phyloP scores from a whole-genome alignment of 2,888 invertebrate species.

The Andrena chrysosceles region DNA sequence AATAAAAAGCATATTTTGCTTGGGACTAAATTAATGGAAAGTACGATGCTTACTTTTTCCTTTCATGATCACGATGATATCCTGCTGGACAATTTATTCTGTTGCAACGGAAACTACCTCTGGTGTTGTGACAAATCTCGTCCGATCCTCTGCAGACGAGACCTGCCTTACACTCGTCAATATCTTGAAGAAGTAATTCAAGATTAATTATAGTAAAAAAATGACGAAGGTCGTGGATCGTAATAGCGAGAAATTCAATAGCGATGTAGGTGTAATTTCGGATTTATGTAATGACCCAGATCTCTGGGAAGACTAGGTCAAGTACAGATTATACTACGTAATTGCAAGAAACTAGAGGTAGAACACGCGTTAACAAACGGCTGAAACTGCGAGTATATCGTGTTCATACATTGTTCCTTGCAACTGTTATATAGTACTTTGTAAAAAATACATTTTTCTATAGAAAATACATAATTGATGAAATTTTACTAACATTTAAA shows the following conservation, averaged over 20 bases:
- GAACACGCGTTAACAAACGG: constrained; percentile 23
- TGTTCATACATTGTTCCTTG: background rate
- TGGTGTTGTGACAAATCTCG: constrained; percentile 95
- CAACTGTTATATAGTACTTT: background rate
- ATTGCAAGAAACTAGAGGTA: constrained; percentile 40
- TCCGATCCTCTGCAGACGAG: constrained; percentile 87
- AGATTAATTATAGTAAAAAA: background rate
- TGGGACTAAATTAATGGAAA: background rate
- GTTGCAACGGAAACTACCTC: constrained; percentile 95
- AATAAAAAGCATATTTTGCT: no score
- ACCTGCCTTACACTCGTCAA: constrained; percentile 90
- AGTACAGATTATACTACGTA: constrained; percentile 62
- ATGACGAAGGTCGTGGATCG: background rate
- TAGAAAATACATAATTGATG: background rate
- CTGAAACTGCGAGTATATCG: background rate
- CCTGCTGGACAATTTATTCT: constrained; percentile 93
- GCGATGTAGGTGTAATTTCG: constrained; percentile 22
- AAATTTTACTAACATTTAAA: background rate
- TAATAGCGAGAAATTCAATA: constrained; percentile 38
- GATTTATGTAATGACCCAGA: constrained; percentile 45
- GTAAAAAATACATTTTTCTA: background rate
- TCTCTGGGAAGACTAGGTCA: constrained; percentile 62
- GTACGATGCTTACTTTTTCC: constrained; percentile 90
- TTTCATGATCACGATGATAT: constrained; percentile 91
- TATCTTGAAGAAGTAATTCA: constrained; percentile 86